Conservation (phyloP, 1,140 invertebrate species). For the Cataglyphis hispanica region DNA sequence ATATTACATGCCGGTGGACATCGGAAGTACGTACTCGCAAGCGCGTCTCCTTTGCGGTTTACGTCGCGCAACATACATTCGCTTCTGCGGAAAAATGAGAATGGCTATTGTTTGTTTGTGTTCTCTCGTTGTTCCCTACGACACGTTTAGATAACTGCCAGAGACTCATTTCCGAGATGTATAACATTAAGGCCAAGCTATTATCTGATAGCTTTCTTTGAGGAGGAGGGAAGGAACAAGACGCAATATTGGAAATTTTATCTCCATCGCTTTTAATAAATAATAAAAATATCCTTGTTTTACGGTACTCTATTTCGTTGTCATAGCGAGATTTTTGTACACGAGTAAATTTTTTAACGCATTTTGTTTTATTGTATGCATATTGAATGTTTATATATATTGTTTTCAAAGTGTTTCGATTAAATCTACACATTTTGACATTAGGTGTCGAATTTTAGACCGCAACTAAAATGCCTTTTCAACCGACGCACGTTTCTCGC, state of each 20-base stretch:
- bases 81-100: conserved; percentile 65
- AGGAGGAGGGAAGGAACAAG: neutral
- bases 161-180: conserved; percentile 42
- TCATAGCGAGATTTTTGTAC: too few relatives aligned
- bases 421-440: neutral
- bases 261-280: neutral
- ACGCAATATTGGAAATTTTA: neutral
- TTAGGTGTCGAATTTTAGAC: neutral
- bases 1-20: conserved; percentile 39
- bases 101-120: conserved; percentile 67
- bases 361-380: neutral
- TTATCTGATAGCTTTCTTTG: neutral
- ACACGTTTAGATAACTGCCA: neutral
- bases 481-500: neutral
- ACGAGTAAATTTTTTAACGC: neutral
- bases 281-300: neutral
- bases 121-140: neutral
- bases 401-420: neutral
- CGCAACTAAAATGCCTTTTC: neutral
- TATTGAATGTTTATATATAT: neutral
- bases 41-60: conserved; percentile 65
- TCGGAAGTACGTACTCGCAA: conserved; percentile 35
- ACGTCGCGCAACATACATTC: conserved; percentile 71
- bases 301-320: neutral
- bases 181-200: conserved; percentile 44